Conservation (phyloP, 2,797 vertebrate genomes). For the Acomys russatus region DNA sequence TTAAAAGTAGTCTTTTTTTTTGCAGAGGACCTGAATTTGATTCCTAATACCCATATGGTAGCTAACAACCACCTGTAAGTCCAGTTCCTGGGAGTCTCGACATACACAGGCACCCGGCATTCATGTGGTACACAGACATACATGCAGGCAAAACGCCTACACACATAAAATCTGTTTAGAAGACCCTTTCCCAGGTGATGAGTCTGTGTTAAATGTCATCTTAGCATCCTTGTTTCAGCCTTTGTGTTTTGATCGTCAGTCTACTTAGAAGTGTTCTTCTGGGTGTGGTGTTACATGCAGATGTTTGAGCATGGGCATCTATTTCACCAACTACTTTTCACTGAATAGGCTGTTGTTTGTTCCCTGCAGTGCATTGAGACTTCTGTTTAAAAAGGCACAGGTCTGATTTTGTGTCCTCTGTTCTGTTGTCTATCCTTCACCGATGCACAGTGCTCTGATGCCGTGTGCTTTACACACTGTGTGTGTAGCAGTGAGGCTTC, state of each 20-base stretch:
- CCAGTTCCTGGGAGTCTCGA: background rate
- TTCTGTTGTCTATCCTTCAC: background rate
- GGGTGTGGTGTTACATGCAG: background rate
- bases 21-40: background rate
- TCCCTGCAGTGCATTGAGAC: background rate
- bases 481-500: rapidly evolving
- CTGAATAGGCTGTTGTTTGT: background rate
- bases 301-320: background rate
- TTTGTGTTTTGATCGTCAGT: background rate
- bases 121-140: background rate
- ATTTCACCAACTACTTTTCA: background rate
- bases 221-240: background rate
- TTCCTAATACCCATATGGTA: background rate
- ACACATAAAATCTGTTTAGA: background rate
- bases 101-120: background rate
- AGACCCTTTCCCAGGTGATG: background rate
- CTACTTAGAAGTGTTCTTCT: background rate
- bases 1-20: background rate
- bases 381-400: background rate
- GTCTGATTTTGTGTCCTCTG: background rate
- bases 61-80: background rate
- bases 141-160: background rate
- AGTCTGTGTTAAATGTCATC: rapidly evolving
- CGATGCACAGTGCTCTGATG: rapidly evolving
- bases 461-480: too few relatives aligned